Evolutionary conservation across 2,797 vertebrate species (phyloP).

Genomic region (Acipenser transmontanus): DNA sequence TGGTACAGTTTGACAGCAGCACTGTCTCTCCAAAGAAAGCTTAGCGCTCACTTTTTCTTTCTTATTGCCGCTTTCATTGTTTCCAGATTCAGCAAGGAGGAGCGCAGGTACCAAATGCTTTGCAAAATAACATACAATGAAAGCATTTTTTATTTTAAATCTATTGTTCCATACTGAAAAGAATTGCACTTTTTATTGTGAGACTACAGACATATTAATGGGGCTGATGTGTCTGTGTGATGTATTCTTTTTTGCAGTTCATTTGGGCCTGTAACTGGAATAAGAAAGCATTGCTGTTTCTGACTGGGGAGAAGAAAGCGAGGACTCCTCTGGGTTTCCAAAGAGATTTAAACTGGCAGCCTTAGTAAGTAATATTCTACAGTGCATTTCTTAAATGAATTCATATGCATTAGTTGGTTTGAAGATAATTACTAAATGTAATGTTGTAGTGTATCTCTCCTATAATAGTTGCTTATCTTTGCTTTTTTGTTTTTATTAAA

Average conservation of each 20-base stretch:
- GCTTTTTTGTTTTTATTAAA: conserved; percentile 39
- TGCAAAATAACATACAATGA: conserved; percentile 19
- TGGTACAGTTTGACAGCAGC: conserved; percentile 51
- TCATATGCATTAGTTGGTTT: neutral
- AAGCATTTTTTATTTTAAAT: conserved; percentile 25
- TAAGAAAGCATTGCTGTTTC: conserved; percentile 70
- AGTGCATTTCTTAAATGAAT: conserved; percentile 7
- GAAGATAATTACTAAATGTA: neutral
- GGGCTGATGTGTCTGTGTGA: conserved; percentile 39
- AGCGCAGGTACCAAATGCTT: conserved; percentile 63
- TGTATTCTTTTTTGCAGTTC: conserved; percentile 69
- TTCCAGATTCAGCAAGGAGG: conserved; percentile 56
- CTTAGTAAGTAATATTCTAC: conserved; percentile 65
- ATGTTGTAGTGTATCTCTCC: conserved; percentile 11
- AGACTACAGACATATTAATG: conserved; percentile 45
- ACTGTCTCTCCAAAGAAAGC: conserved; percentile 45
- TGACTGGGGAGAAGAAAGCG: conserved; percentile 71
- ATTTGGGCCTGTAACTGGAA: conserved; percentile 79
- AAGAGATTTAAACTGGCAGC: conserved; percentile 63
- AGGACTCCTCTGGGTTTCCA: conserved; percentile 83
- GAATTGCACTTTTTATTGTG: conserved; percentile 39
- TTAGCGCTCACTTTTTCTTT: conserved; percentile 49
- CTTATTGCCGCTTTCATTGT: conserved; percentile 50
- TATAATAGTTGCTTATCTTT: conserved; percentile 27
- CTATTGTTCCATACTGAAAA: conserved; percentile 40